These are phyloP conservation scores for Riparia riparia DNA, from an alignment of 2,113 vertebrate genomes.

Conservation along the genomic window DNA sequence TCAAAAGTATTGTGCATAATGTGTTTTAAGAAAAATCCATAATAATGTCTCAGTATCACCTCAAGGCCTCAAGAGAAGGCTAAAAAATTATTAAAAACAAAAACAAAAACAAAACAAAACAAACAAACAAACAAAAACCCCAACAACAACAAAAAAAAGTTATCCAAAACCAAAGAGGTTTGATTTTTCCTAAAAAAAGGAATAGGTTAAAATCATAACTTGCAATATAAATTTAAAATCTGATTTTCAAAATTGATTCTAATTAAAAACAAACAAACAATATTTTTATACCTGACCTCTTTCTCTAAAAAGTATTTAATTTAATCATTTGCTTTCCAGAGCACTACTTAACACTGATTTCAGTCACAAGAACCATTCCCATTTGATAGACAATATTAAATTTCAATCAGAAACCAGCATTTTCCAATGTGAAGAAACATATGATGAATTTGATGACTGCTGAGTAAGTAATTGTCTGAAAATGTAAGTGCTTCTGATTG, in stretches of 20 bases:
- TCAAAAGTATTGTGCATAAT: not conserved
- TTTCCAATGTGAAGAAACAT: not conserved
- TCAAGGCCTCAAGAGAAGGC: not conserved
- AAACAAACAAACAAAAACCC: no score
- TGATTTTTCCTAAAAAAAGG: not conserved
- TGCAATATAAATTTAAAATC: not conserved
- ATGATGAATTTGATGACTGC: not conserved
- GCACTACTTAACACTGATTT: not conserved
- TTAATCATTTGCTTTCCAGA: not conserved
- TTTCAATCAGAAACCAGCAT: not conserved
- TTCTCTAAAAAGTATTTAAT: not conserved
- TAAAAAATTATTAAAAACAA: accelerated
- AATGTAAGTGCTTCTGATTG: not conserved
- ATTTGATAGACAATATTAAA: not conserved
- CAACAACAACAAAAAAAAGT: accelerated
- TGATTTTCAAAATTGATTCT: not conserved
- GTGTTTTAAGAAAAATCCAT: not conserved
- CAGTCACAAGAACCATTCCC: not conserved
- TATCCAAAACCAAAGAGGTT: not conserved
- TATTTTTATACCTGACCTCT: not conserved
- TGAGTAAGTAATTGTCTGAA: not conserved
- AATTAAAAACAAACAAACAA: accelerated
- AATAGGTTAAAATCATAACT: not conserved
- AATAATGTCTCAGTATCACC: not conserved
- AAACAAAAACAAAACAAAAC: no score